phyloP scores from a whole-genome alignment of 2,797 vertebrate species.

The Gymnodraco acuticeps region DNA sequence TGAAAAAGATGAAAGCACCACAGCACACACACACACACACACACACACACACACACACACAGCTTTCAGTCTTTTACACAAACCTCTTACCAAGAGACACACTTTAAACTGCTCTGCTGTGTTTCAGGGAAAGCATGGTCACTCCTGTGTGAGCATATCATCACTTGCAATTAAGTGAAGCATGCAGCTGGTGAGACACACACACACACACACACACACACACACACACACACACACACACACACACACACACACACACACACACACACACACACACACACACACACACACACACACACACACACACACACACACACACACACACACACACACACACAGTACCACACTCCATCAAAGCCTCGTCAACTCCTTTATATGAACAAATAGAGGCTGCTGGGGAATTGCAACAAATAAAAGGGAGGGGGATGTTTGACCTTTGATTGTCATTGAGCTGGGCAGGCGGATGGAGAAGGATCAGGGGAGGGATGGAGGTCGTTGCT shows the following conservation, averaged over 20 bases:
- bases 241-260: too few relatives aligned
- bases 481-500: constrained; percentile 2
- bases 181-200: constrained; percentile 32
- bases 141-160: constrained; percentile 13
- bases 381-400: constrained; percentile 53
- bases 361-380: constrained; percentile 57
- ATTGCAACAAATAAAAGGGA: constrained; percentile 54
- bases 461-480: not conserved
- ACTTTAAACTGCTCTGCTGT: constrained; percentile 37
- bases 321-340: too few relatives aligned
- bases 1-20: not conserved
- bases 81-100: constrained; percentile 24
- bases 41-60: constrained; percentile 3
- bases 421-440: constrained; percentile 77
- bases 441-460: constrained; percentile 78
- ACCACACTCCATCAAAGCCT: constrained; percentile 55
- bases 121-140: constrained; percentile 25
- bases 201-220: constrained; percentile 7
- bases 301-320: not conserved
- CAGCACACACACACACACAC: not conserved
- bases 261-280: too few relatives aligned
- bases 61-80: constrained; percentile 19
- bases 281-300: too few relatives aligned
- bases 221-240: too few relatives aligned
- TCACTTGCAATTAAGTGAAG: constrained; percentile 35